Evolutionary conservation across 1,140 invertebrate species (phyloP).

Genomic region (Drosophila varians): DNA sequence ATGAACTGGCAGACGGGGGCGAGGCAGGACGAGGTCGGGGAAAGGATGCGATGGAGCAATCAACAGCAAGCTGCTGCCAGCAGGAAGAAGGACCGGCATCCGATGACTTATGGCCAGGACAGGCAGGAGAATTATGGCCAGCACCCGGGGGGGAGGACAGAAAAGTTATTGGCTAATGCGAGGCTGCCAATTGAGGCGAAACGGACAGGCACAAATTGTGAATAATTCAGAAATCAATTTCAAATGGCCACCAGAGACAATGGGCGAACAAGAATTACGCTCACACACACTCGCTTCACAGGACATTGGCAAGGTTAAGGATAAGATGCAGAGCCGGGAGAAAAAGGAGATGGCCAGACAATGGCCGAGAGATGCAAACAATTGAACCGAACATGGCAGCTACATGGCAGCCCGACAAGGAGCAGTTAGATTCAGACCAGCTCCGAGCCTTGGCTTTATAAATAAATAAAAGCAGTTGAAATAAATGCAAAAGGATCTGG

Average conservation of each 20-base stretch:
- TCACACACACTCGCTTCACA: background rate
- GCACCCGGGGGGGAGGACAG: conserved; percentile 1
- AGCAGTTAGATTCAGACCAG: conserved; percentile 51
- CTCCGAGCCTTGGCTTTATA: conserved; percentile 60
- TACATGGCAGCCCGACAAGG: conserved; percentile 67
- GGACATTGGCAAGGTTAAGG: conserved; percentile 11
- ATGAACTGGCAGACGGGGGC: conserved; percentile 55
- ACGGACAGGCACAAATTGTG: conserved; percentile 46
- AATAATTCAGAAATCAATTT: conserved; percentile 81
- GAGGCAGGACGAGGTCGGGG: background rate
- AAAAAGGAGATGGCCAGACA: conserved; percentile 33
- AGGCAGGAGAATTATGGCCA: conserved; percentile 13
- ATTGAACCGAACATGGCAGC: conserved; percentile 73
- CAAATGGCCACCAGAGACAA: conserved; percentile 43
- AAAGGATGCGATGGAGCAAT: conserved; percentile 54
- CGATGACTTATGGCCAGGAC: conserved; percentile 59
- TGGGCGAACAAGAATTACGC: conserved; percentile 32
- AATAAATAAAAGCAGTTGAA: conserved; percentile 74
- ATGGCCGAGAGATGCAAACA: conserved; percentile 47
- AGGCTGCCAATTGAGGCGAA: conserved; percentile 59
- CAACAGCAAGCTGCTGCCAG: conserved; percentile 61
- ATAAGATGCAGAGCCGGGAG: conserved; percentile 9
- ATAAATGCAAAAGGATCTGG: conserved; percentile 69
- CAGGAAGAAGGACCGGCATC: conserved; percentile 18
- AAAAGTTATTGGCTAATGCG: conserved; percentile 65